These are phyloP conservation scores for Sebastes elongatus DNA, from an alignment of 2,797 vertebrate species.

Conservation along the genomic window DNA sequence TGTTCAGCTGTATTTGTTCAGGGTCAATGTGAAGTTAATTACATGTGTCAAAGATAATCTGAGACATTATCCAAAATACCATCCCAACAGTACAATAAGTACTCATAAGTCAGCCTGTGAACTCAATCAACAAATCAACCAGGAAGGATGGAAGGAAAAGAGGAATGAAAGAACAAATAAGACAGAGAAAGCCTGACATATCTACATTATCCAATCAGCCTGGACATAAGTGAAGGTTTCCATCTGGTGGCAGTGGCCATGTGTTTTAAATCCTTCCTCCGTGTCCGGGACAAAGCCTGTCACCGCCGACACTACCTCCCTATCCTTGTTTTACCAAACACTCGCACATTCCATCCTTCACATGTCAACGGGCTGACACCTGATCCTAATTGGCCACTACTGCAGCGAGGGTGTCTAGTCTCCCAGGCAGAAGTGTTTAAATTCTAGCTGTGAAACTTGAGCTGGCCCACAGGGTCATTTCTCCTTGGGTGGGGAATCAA, in stretches of 20 bases:
- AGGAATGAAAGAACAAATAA: background rate
- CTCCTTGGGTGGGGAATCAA: constrained; percentile 71
- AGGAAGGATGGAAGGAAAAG: background rate
- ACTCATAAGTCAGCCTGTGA: background rate
- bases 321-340: constrained; percentile 56
- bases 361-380: constrained; percentile 79
- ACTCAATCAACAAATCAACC: background rate
- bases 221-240: constrained; percentile 49
- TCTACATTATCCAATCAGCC: constrained; percentile 12
- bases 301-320: constrained; percentile 62
- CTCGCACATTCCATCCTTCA: constrained; percentile 76
- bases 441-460: constrained; percentile 71
- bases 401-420: constrained; percentile 53
- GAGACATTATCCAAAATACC: constrained; percentile 7
- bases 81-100: background rate
- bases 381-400: constrained; percentile 80
- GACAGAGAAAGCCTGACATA: background rate
- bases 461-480: constrained; percentile 46
- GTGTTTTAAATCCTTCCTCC: constrained; percentile 70
- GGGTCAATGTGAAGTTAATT: constrained; percentile 24
- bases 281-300: constrained; percentile 66
- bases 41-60: constrained; percentile 21
- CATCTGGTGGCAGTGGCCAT: constrained; percentile 55
- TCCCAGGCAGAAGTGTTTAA: constrained; percentile 57
- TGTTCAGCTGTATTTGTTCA: constrained; percentile 8